Evolutionary conservation across 2,888 invertebrate genomes (phyloP).

Genomic region (Ennomos erosarius): DNA sequence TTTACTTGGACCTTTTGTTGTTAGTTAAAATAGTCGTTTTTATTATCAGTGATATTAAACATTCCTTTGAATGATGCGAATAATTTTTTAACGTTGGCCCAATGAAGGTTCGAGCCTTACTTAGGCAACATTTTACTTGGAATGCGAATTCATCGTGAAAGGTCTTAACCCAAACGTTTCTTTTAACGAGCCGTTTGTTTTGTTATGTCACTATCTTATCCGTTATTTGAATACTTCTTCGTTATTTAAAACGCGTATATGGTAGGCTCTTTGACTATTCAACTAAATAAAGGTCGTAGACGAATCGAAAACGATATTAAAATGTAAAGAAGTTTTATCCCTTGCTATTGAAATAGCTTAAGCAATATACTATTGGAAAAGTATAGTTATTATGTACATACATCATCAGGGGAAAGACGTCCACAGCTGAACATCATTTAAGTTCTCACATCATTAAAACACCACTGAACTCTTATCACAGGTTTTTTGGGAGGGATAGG

Average conservation of each 20-base stretch:
- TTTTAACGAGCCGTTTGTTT: slow-evolving; percentile 8
- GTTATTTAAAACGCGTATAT: not conserved
- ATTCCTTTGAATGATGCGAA: slow-evolving; percentile 16
- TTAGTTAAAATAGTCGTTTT: slow-evolving; percentile 24
- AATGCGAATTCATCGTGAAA: slow-evolving; percentile 11
- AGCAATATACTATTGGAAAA: too few relatives aligned
- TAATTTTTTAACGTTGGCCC: slow-evolving; percentile 4
- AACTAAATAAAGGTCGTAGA: too few relatives aligned
- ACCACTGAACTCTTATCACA: too few relatives aligned
- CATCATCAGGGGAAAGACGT: too few relatives aligned
- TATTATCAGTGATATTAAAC: slow-evolving; percentile 9
- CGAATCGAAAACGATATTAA: too few relatives aligned
- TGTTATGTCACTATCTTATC: not conserved
- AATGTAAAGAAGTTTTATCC: too few relatives aligned
- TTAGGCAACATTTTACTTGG: not conserved
- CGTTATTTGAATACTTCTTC: not conserved
- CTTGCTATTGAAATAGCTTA: too few relatives aligned
- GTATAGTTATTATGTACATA: too few relatives aligned
- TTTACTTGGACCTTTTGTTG: slow-evolving; percentile 28
- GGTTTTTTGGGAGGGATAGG: too few relatives aligned
- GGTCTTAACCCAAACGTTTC: not conserved
- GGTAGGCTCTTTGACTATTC: slow-evolving; percentile 1
- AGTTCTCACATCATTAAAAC: too few relatives aligned
- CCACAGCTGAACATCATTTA: too few relatives aligned
- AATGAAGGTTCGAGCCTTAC: slow-evolving; percentile 1